phyloP scores from a whole-genome alignment of 2,888 invertebrate species.

The Lithosia quadra region DNA sequence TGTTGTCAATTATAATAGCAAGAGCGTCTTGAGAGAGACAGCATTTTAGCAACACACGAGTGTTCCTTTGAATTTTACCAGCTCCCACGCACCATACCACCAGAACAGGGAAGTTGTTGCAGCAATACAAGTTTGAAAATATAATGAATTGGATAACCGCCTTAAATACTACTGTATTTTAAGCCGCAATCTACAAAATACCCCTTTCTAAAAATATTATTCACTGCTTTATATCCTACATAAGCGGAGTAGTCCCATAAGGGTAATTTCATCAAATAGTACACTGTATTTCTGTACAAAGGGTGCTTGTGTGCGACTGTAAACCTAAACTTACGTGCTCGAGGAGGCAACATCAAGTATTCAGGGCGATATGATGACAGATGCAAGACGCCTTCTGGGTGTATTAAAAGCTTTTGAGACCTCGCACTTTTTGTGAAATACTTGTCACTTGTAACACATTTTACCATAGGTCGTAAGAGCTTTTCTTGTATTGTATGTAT shows the following conservation, averaged over 20 bases:
- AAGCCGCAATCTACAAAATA: no score
- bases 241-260: slow-evolving; percentile 19
- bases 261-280: slow-evolving; percentile 36
- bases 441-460: slow-evolving; percentile 43
- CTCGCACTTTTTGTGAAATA: slow-evolving; percentile 46
- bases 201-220: slow-evolving; percentile 12
- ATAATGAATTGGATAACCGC: no score
- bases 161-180: no score
- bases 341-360: slow-evolving; percentile 53
- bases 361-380: slow-evolving; percentile 48
- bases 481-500: background rate
- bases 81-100: no score
- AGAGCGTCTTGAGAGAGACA: no score
- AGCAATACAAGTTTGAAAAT: no score
- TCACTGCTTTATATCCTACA: slow-evolving; percentile 14
- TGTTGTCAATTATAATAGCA: no score
- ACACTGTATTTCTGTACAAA: slow-evolving; percentile 34
- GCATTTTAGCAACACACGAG: no score
- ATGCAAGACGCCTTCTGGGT: slow-evolving; percentile 40
- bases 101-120: no score
- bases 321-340: slow-evolving; percentile 46
- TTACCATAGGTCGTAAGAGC: slow-evolving; percentile 13
- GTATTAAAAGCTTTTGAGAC: slow-evolving; percentile 34
- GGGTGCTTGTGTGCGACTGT: slow-evolving; percentile 30
- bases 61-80: no score